Evolutionary conservation across 1,140 invertebrate genomes (phyloP).

Genomic region (Saccostrea cuccullata): DNA sequence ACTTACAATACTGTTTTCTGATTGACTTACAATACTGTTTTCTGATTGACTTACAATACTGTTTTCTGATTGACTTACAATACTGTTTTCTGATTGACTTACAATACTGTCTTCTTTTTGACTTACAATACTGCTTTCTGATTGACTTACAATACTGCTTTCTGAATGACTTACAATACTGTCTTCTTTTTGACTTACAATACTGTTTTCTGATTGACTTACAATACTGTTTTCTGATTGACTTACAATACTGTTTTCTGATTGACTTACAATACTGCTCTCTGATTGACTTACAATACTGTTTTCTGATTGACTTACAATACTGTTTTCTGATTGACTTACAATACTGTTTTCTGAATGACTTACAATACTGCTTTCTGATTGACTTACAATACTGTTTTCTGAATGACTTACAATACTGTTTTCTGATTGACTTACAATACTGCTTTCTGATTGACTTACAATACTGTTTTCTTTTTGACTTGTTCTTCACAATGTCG

Average conservation of each 20-base stretch:
- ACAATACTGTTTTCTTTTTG: constrained; percentile 75
- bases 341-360: neutral
- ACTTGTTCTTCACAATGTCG: constrained; percentile 76
- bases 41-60: too few species aligned
- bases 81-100: neutral
- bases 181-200: neutral
- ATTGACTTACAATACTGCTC: neutral
- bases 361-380: neutral
- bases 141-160: too few species aligned
- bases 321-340: neutral
- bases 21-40: too few species aligned
- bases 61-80: too few species aligned
- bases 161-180: neutral
- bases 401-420: too few species aligned
- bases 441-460: constrained; percentile 55
- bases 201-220: neutral
- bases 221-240: neutral
- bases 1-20: too few species aligned
- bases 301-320: neutral
- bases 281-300: too few species aligned
- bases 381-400: neutral
- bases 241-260: neutral
- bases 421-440: too few species aligned
- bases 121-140: neutral
- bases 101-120: neutral